Conservation (phyloP, 2,113 vertebrate species). For the Scomber japonicus region DNA sequence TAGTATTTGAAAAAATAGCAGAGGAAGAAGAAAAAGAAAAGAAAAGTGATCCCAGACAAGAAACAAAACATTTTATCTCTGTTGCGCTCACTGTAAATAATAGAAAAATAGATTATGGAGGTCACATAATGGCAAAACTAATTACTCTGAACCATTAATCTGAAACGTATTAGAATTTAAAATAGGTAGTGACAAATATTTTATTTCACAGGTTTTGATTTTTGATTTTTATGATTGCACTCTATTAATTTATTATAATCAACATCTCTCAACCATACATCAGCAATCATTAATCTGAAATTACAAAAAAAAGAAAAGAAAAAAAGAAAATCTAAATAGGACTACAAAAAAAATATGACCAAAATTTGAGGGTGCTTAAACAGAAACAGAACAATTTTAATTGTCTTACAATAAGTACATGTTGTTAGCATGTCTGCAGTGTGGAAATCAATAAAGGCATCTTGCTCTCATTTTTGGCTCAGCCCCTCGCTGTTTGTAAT, state of each 20-base stretch:
- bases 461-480: constrained; percentile 26
- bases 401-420: not conserved
- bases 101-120: not conserved
- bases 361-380: too few species aligned
- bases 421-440: not conserved
- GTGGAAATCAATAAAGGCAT: constrained; percentile 1
- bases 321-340: too few species aligned
- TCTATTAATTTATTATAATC: too few species aligned
- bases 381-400: not conserved
- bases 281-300: too few species aligned
- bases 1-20: not conserved
- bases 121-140: not conserved
- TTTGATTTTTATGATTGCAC: too few species aligned
- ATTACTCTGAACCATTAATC: too few species aligned
- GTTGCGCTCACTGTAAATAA: not conserved
- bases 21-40: not conserved
- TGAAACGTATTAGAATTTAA: too few species aligned
- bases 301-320: too few species aligned
- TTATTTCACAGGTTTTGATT: too few species aligned
- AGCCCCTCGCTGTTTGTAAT: constrained; percentile 49
- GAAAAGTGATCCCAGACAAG: not conserved
- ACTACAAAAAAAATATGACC: too few species aligned
- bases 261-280: too few species aligned
- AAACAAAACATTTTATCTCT: not conserved
- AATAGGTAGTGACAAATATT: too few species aligned